phyloP scores from a whole-genome alignment of 2,113 vertebrate genomes.

The Shinisaurus crocodilurus region DNA sequence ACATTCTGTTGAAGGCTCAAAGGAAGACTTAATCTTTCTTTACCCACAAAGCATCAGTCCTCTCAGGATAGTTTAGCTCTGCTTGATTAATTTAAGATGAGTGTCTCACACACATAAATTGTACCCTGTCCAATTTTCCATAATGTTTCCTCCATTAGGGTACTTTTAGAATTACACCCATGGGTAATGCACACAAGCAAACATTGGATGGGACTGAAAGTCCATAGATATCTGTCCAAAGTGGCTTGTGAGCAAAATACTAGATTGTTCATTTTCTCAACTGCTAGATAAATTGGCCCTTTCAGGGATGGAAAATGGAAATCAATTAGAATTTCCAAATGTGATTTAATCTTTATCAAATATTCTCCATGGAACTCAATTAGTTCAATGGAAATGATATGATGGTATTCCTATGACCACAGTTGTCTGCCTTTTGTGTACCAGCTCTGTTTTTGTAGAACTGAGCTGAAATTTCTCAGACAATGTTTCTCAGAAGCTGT shows the following conservation, averaged over 20 bases:
- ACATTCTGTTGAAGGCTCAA: background rate
- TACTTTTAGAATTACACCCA: background rate
- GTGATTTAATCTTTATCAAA: background rate
- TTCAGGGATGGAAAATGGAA: background rate
- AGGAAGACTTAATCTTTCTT: background rate
- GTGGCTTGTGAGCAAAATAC: background rate
- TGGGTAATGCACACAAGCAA: background rate
- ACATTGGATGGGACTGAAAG: background rate
- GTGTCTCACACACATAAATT: background rate
- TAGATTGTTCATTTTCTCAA: background rate
- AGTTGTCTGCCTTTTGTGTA: background rate
- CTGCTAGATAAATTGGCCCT: background rate
- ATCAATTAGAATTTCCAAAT: background rate
- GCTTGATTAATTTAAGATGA: conserved; percentile 12
- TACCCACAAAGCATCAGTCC: background rate
- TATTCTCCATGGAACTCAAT: background rate
- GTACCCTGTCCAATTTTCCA: background rate
- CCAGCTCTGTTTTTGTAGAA: background rate
- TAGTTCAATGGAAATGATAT: background rate
- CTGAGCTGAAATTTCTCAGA: no score
- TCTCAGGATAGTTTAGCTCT: background rate
- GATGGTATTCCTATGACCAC: background rate
- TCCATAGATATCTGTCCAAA: background rate
- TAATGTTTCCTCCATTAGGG: background rate
- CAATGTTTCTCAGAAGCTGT: no score